Base-by-base conservation (phyloP, 2,113 vertebrate genomes). In the Centrocercus urophasianus region DNA sequence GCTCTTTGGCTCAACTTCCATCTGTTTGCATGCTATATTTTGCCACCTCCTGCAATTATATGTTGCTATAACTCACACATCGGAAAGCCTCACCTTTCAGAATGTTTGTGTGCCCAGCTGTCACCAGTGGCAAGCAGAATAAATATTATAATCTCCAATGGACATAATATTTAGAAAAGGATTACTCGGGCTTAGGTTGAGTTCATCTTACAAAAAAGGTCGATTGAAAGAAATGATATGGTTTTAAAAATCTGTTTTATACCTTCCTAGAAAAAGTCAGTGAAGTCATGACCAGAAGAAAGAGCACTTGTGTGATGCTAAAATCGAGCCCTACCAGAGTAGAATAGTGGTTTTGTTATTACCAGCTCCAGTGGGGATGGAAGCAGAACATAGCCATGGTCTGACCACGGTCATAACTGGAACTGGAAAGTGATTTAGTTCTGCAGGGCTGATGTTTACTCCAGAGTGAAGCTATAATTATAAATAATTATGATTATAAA, bases 161-260 rank as follows among this genome's bases (percentile, higher is more conserved):
- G 90, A 95, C 91, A 81, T n/a, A 95, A 57, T 94, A 95, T 95
- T 96, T 96, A 94, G 73, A 96, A 90, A 92, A 30, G 57, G 80
- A 94, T 94, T 96, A 95, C 52, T 96, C 80, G 91, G 66, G 73
- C 24, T 95, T 80, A 93, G 66, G 84, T 72, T 75, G 78, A 93
- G 88, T 82, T 86, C 65, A 88, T 86, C 57, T 52, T 81, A 86
- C 2, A 11, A 84, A 93, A 93, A 34, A 71, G 34, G 34, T 52
- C 75, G 85, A 95, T 25, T 85, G 79, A 61, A 96, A 60, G 75
- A 80, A 91, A 91, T 34, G 76, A 95, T 69, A 93, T 0, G 1
- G 14, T n/a, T 57, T 86, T 86, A 89, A 95, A 95, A 95, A 90
- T 90, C 75, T 83, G 82, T 34, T 93, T 95, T 67, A 17, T 80